A percentile compares a stretch with the other conserved stretches of the same genome.
phyloP scores from a whole-genome alignment of 2,888 invertebrate genomes.

The Cantharis nigra region DNA sequence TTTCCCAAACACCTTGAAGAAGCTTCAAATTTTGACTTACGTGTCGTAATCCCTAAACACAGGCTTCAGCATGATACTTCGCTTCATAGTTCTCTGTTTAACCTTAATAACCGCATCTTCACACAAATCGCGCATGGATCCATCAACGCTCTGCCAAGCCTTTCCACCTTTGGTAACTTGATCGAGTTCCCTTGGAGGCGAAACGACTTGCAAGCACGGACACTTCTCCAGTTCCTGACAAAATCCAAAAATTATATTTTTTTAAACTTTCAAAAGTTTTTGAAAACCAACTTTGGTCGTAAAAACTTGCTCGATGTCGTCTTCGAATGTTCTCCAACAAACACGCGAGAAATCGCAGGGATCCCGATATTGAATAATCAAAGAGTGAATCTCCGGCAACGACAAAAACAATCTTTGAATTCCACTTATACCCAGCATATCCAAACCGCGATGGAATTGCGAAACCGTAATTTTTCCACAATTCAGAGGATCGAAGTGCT shows the following conservation, averaged over 20 bases:
- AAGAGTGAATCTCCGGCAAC: slow-evolving; percentile 64
- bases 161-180: slow-evolving; percentile 58
- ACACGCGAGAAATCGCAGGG: slow-evolving; percentile 70
- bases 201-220: slow-evolving; percentile 62
- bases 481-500: slow-evolving; percentile 73
- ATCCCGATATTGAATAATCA: slow-evolving; percentile 72
- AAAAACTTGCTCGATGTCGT: slow-evolving; percentile 73
- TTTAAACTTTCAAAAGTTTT: neutral
- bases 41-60: slow-evolving; percentile 73
- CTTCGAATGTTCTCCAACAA: slow-evolving; percentile 78
- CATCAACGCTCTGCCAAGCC: slow-evolving; percentile 56
- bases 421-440: slow-evolving; percentile 67
- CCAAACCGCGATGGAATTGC: slow-evolving; percentile 73
- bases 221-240: slow-evolving; percentile 65
- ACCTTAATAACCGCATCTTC: slow-evolving; percentile 68
- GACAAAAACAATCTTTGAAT: slow-evolving; percentile 62
- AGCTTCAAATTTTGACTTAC: slow-evolving; percentile 51
- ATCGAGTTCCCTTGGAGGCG: slow-evolving; percentile 61
- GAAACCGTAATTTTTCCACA: slow-evolving; percentile 70
- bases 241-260: neutral
- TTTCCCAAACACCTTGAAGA: no score
- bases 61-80: slow-evolving; percentile 68
- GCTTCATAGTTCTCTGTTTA: slow-evolving; percentile 64
- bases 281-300: slow-evolving; percentile 46
- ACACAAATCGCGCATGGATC: slow-evolving; percentile 58